Base-by-base conservation (phyloP, 2,797 vertebrate species). In the Tolypeutes matacus region DNA sequence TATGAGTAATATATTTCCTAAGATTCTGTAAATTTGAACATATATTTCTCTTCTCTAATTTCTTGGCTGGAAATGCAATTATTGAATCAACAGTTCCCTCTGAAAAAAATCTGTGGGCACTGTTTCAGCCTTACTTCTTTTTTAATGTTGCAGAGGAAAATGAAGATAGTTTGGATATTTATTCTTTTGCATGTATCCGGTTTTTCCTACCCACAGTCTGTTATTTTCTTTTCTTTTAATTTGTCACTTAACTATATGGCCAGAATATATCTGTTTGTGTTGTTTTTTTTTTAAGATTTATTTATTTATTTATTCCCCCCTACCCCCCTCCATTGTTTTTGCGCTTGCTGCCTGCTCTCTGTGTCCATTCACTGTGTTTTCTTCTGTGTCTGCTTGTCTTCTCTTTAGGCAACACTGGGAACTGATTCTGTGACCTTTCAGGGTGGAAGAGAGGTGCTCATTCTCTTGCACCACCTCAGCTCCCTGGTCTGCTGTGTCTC, bases 1-100 rank as follows among this genome's bases (percentile, higher is more conserved):
- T 15, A n/a, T 62, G 34, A 6, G n/a, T 60, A 88, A 53, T 39
- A 18, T 60, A 88, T 80, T 92, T 89, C 75, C 11, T 92, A 56
- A 75, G 39, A 36, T 85, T 27, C 31, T 81, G 1, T 81, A 80
- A 70, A 62, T 92, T 73, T 53, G 34, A 62, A 51, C 60, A 56
- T 84, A 62, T 53, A 88, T 75, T 94, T 11, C 14, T 86, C 51
- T 92, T 85, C 51, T 25, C 3, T 73, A 70, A 92, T 96, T 86
- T 89, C 34, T 76, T 49, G 60, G 27, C 67, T 94, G 53, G 31
- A 70, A 92, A 86, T 64, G 49, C 5, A 92, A 29, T 84, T 76
- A 76, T 69, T 76, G 27, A 92, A 49, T 86, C 53, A 86, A 29
- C 4, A 80, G n/a, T 76, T 83, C 46, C 70, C 42, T 81, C 42